Evolutionary conservation across 1,140 invertebrate species (phyloP), one percentile per base, ranked within the genome.

Genomic region (Chrysopa pallens): DNA sequence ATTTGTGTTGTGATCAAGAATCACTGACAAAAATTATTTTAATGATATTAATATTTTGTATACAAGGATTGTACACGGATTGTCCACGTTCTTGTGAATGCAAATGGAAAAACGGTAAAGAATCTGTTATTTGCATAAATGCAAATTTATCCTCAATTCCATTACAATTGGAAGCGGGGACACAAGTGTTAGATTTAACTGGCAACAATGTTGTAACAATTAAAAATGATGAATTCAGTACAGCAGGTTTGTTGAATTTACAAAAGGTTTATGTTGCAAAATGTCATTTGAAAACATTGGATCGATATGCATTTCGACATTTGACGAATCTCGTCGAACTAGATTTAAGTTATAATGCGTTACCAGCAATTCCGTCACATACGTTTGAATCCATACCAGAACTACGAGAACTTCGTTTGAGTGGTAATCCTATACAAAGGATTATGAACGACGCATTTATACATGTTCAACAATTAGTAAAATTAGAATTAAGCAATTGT

Each of bases 51-150:
- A 23, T 23, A 23, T 55, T 53, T 40, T 51, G 41, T 36, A 42
- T 45, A 8, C 52, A 53, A 41, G 49, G 46, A 29, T 27, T 52
- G 13, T 23, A 36, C 39, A 38, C 43, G 28, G 38, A 47, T 35
- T 83, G 79, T 57, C 78, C 78, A 23, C 67, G 67, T 38, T 67
- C 74, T 46, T 87, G 84, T 63, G 78, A 84, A 57, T 86, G 84
- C 64, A 84, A 84, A 59, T 87, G 84, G 84, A 80, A 82, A 56
- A 76, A 74, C 53, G 82, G 82, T 47, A 87, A 87, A 61, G 79
- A 84, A 60, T 81, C 80, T 27, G 83, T 80, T 36, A 68, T 81
- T 45, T 88, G 83, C 62, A 64, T 70, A 42, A 73, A 73, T 54
- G 75, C 76, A 42, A 80, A 80, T 51, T 67, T 87, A 40, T 72